Conservation (phyloP, 2,888 invertebrate species). For the Oscheius sp. region DNA sequence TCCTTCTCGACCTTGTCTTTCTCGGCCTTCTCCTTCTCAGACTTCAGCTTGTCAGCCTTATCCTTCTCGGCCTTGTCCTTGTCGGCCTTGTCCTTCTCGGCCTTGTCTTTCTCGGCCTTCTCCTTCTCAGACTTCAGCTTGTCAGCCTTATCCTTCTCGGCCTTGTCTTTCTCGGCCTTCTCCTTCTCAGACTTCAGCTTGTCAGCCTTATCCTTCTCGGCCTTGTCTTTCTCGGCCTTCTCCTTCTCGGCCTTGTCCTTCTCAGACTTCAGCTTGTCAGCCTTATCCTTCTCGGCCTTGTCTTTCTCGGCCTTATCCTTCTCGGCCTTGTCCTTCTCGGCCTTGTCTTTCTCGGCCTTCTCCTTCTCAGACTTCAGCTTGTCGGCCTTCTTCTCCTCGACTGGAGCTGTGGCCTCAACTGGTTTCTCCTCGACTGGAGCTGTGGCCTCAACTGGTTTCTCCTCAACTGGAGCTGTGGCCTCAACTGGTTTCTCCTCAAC, state of each 20-base stretch:
- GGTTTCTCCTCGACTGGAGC: not conserved
- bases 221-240: not conserved
- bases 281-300: not conserved
- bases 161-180: not conserved
- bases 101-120: not conserved
- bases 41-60: not conserved
- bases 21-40: not conserved
- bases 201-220: not conserved
- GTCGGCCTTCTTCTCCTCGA: not conserved
- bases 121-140: not conserved
- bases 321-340: not conserved
- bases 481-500: not conserved
- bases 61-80: constrained; percentile 2
- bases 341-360: constrained; percentile 2
- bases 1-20: not conserved
- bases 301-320: not conserved
- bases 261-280: not conserved
- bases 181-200: not conserved
- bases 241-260: constrained; percentile 3
- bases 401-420: not conserved
- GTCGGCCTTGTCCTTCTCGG: not conserved
- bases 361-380: not conserved
- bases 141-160: not conserved
- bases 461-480: not conserved
- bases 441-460: not conserved